A percentile compares a stretch with the other conserved stretches of the same genome.
These are phyloP conservation scores for Aquatica leii DNA, from an alignment of 2,888 invertebrate genomes.

Conservation along the genomic window DNA sequence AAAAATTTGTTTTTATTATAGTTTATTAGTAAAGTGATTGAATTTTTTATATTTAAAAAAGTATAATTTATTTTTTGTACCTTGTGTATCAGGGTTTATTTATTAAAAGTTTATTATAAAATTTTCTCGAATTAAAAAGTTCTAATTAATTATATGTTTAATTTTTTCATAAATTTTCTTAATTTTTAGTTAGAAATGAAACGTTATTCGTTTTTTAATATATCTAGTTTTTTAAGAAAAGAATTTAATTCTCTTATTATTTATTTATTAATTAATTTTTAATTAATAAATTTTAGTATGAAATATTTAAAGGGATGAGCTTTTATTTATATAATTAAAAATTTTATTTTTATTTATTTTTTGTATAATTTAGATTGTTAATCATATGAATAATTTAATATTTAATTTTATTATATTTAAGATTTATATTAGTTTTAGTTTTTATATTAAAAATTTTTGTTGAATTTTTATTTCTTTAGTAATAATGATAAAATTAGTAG, in stretches of 20 bases:
- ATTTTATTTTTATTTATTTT: constrained; percentile 57
- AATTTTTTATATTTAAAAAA: constrained; percentile 61
- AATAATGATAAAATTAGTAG: constrained; percentile 71
- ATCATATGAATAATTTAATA: constrained; percentile 60
- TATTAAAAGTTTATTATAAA: constrained; percentile 59
- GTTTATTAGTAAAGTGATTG: constrained; percentile 65
- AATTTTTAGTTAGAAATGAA: constrained; percentile 70
- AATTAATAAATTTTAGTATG: constrained; percentile 55
- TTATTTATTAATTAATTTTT: constrained; percentile 49
- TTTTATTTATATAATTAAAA: constrained; percentile 63
- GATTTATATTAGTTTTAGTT: constrained; percentile 58
- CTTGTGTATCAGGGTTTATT: constrained; percentile 70
- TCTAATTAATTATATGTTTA: constrained; percentile 67
- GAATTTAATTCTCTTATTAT: constrained; percentile 62
- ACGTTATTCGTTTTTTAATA: constrained; percentile 72
- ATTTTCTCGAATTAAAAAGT: constrained; percentile 71
- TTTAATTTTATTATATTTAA: constrained; percentile 57
- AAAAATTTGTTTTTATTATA: constrained; percentile 66
- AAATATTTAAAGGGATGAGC: constrained; percentile 61
- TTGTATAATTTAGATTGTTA: constrained; percentile 68
- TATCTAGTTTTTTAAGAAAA: constrained; percentile 75
- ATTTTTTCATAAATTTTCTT: constrained; percentile 69
- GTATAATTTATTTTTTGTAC: too few relatives aligned
- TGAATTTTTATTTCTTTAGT: constrained; percentile 59
- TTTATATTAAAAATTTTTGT: constrained; percentile 59